Percentiles rank a stretch among this genome's conserved stretches.
phyloP scores from a whole-genome alignment of 2,797 vertebrate species.

The Tenualosa ilisha region DNA sequence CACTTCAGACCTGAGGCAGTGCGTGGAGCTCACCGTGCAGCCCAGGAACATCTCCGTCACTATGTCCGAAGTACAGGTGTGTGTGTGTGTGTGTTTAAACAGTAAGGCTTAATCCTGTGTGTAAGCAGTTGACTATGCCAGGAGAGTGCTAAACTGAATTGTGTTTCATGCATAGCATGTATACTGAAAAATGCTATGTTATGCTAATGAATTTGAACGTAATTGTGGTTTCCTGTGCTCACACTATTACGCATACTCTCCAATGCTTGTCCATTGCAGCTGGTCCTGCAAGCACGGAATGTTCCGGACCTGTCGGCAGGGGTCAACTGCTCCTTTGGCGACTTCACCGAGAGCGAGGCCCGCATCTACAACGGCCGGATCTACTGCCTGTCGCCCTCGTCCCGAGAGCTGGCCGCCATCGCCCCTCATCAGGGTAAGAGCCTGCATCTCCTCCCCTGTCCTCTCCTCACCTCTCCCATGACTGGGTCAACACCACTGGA shows the following conservation, averaged over 20 bases:
- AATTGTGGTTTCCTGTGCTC: not conserved
- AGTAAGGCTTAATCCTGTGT: not conserved
- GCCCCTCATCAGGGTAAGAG: slow-evolving; percentile 86
- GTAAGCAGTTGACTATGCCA: not conserved
- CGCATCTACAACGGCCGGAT: slow-evolving; percentile 85
- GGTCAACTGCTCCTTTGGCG: slow-evolving; percentile 96
- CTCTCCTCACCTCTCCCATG: too few species aligned
- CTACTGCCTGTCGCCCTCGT: slow-evolving; percentile 89
- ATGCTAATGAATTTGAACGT: too few species aligned
- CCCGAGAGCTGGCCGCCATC: slow-evolving; percentile 88
- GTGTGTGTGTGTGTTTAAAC: slow-evolving; percentile 42
- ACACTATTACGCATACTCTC: slow-evolving; percentile 58
- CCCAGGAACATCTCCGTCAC: slow-evolving; percentile 95
- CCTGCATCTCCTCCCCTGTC: too few species aligned
- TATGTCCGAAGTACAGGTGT: slow-evolving; percentile 92
- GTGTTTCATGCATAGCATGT: too few species aligned
- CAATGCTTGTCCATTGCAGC: slow-evolving; percentile 62
- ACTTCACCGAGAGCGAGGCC: slow-evolving; percentile 91
- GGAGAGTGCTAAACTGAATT: too few species aligned
- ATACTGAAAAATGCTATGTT: too few species aligned
- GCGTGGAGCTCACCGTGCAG: slow-evolving; percentile 88
- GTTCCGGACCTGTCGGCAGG: slow-evolving; percentile 92
- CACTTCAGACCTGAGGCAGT: slow-evolving; percentile 85
- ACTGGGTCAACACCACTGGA: not conserved
- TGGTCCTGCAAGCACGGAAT: slow-evolving; percentile 90